These are phyloP conservation scores for Diarsia brunnea DNA, from an alignment of 2,888 invertebrate species.

Conservation along the genomic window DNA sequence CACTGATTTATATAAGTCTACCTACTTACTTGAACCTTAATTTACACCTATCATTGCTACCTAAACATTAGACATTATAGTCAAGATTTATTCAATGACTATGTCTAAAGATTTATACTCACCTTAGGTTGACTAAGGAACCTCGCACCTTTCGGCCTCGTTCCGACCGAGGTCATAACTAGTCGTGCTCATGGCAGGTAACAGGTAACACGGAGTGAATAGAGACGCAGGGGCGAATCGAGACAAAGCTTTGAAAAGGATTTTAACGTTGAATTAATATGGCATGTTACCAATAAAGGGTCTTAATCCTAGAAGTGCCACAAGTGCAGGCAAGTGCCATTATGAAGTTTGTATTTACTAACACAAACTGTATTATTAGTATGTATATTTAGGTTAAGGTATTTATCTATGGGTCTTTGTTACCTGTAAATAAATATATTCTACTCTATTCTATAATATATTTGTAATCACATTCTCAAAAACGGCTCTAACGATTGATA, in stretches of 20 bases:
- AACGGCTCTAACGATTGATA: no score
- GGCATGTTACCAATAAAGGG: no score
- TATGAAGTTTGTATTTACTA: no score
- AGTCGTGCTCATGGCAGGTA: neutral
- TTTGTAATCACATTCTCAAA: no score
- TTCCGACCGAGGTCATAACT: neutral
- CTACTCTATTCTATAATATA: no score
- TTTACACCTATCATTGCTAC: neutral
- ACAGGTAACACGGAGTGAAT: neutral
- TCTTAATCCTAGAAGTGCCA: no score
- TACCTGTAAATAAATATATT: no score
- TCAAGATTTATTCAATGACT: constrained; percentile 1
- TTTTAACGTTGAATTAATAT: neutral
- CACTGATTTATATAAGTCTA: neutral
- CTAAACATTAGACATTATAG: neutral
- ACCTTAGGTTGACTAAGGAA: neutral
- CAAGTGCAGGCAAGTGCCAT: no score
- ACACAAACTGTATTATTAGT: no score
- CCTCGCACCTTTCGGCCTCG: neutral
- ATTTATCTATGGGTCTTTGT: no score
- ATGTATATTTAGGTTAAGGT: no score
- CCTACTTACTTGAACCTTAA: neutral
- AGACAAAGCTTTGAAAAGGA: neutral
- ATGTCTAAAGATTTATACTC: constrained; percentile 13
- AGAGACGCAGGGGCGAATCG: neutral